Percentiles rank a stretch among this genome's conserved stretches.
Evolutionary conservation across 2,113 vertebrate species (phyloP).

Genomic region (Zosterops japonicus): DNA sequence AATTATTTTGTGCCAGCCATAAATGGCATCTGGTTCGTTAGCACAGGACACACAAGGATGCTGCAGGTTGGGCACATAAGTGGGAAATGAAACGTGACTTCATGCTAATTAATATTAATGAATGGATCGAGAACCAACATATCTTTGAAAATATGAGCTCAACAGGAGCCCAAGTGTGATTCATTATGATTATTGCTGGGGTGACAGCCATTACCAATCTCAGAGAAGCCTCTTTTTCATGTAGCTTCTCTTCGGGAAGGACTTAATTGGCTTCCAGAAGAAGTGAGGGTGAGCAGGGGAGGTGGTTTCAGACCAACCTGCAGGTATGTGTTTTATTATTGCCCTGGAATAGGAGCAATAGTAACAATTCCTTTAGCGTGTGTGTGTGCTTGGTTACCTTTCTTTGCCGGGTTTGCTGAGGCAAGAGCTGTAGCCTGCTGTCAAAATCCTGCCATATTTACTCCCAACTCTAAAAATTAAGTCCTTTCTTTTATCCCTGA

Average conservation of each 20-base stretch:
- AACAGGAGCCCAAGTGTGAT: conserved; percentile 42
- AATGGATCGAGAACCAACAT: conserved; percentile 5
- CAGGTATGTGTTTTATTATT: neutral
- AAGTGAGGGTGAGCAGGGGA: neutral
- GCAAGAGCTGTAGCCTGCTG: neutral
- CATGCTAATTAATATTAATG: conserved; percentile 65
- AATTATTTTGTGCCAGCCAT: conserved; percentile 59
- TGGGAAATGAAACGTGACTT: conserved; percentile 51
- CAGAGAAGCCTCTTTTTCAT: conserved; percentile 31
- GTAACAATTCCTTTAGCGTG: neutral
- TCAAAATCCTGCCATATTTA: neutral
- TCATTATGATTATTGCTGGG: conserved; percentile 56
- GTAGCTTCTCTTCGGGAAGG: conserved; percentile 1
- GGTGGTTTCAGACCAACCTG: neutral
- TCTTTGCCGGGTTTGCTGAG: neutral
- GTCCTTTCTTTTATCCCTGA: neutral
- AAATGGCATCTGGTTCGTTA: conserved; percentile 53
- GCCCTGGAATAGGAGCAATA: neutral
- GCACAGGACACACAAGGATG: conserved; percentile 34
- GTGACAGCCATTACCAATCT: conserved; percentile 41
- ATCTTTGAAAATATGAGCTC: conserved; percentile 51
- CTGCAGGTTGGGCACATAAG: conserved; percentile 28
- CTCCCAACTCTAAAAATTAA: neutral
- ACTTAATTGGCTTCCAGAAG: conserved; percentile 54
- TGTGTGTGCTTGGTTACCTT: neutral